Percentiles rank a stretch among this genome's conserved stretches.
phyloP scores from a whole-genome alignment of 2,113 vertebrate species.

The Dascyllus trimaculatus region DNA sequence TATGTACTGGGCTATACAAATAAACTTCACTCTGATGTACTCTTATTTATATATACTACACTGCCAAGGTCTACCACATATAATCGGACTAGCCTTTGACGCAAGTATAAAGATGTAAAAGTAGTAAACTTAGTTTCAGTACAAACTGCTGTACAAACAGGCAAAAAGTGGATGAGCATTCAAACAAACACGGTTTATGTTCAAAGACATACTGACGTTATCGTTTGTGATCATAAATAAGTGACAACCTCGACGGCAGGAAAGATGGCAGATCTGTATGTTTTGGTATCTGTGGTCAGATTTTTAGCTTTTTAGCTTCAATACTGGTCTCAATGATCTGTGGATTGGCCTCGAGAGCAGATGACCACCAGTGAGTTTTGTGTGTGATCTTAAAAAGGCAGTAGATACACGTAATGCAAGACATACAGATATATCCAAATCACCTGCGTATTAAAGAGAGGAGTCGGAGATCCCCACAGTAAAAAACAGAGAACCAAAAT shows the following conservation, averaged over 20 bases:
- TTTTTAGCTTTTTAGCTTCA: slow-evolving; percentile 37
- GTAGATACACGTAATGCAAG: slow-evolving; percentile 54
- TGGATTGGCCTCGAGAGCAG: slow-evolving; percentile 38
- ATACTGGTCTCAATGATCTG: slow-evolving; percentile 40
- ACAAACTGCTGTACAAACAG: slow-evolving; percentile 83
- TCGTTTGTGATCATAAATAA: slow-evolving; percentile 39
- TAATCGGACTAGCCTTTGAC: slow-evolving; percentile 62
- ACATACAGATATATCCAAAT: slow-evolving; percentile 48
- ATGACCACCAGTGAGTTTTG: slow-evolving; percentile 14
- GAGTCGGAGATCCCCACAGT: slow-evolving; percentile 37
- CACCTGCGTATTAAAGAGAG: slow-evolving; percentile 39
- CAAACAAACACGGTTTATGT: slow-evolving; percentile 50
- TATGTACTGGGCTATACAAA: slow-evolving; percentile 53
- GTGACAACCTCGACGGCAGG: slow-evolving; percentile 43
- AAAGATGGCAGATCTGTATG: slow-evolving; percentile 28
- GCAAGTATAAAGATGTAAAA: slow-evolving; percentile 84
- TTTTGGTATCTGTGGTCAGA: slow-evolving; percentile 28
- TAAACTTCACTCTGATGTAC: slow-evolving; percentile 60
- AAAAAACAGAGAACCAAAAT: slow-evolving; percentile 46
- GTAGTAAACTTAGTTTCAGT: slow-evolving; percentile 82
- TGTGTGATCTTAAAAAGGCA: slow-evolving; percentile 66
- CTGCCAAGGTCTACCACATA: slow-evolving; percentile 62
- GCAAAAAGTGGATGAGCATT: slow-evolving; percentile 73
- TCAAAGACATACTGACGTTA: slow-evolving; percentile 39
- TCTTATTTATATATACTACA: slow-evolving; percentile 71